These are phyloP conservation scores for Colaptes auratus DNA, from an alignment of 2,113 vertebrate species.

Conservation along the genomic window DNA sequence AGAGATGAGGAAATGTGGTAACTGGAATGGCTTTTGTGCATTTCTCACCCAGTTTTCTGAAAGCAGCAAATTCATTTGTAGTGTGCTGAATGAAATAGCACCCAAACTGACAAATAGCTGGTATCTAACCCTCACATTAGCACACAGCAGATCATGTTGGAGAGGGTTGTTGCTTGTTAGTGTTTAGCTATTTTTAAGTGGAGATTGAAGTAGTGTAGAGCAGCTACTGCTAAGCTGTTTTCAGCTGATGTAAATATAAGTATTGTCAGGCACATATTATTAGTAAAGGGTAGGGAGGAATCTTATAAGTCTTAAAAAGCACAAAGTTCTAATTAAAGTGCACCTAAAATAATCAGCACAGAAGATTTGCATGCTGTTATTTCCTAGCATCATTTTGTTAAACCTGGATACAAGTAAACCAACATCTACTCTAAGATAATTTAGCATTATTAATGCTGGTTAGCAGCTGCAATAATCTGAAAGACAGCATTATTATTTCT, in stretches of 20 bases:
- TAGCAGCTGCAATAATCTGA: neutral
- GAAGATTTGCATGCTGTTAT: slow-evolving; percentile 47
- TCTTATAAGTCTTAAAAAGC: neutral
- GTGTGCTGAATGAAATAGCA: neutral
- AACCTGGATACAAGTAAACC: neutral
- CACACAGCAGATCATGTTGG: neutral
- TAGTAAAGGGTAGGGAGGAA: neutral
- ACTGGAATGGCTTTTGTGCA: neutral
- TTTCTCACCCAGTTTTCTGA: neutral
- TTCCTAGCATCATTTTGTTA: slow-evolving; percentile 52
- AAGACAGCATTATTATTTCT: neutral
- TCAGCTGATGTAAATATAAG: slow-evolving; percentile 6
- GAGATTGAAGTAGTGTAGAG: neutral
- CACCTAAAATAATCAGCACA: slow-evolving; percentile 30
- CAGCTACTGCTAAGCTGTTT: neutral
- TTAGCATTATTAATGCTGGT: neutral
- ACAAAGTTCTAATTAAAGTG: slow-evolving; percentile 32
- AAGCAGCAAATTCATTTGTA: neutral
- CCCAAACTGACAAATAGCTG: neutral
- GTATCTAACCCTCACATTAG: neutral
- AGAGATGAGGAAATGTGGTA: neutral
- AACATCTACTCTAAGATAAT: neutral
- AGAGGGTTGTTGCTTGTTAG: neutral
- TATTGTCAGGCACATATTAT: neutral
- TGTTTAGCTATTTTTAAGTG: neutral